Base-by-base conservation (phyloP, 2,797 vertebrate genomes). In the Melanotaenia boesemani region DNA sequence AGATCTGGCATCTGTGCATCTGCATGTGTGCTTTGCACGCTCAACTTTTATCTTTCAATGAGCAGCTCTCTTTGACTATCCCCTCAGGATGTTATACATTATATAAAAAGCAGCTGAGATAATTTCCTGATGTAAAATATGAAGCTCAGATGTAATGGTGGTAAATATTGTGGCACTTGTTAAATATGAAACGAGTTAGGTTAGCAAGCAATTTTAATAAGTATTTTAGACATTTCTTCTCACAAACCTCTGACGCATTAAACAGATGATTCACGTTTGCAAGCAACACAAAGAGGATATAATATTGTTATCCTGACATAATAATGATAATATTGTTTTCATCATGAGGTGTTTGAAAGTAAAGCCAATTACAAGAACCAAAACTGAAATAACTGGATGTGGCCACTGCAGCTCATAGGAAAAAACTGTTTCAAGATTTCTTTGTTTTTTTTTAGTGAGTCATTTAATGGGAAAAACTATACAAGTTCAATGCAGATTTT, bases 111-210 rank as follows among this genome's bases (percentile, higher is more conserved):
- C 34, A 22, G 20, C 26, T 26, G 44, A 28, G 22, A 63, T 3
- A 18, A 55, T 18, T 61, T 41, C 60, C 44, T 58, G 60, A 80
- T 22, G 64, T 59, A 41, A 72, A 67, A 61, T 6, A 12, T 24
- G 37, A 30, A 57, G 57, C 41, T 50, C 9, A 10, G 50, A 74
- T 24, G 28, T 65, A 66, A 65, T 63, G 34, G 61, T 57, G 46
- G 69, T 70, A 57, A 68, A 66, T 70, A 56, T 30, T 68, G 67
- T 58, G 66, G 72, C 52, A 59, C 26, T 58, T 13, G 48, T 16
- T 26, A 54, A 63, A 58, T 26, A 54, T 44, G n/a, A 44, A 77
- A 41, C 18, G 74, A 34, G 32, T 18, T 55, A 63, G 52, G 56
- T 37, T 52, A n/a, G 34, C 2, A 56, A 59, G 4, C 26, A 18